A percentile compares a stretch with the other conserved stretches of the same genome.
These are phyloP conservation scores for Leucoptera coffeella DNA, from an alignment of 2,888 invertebrate genomes.

Conservation along the genomic window DNA sequence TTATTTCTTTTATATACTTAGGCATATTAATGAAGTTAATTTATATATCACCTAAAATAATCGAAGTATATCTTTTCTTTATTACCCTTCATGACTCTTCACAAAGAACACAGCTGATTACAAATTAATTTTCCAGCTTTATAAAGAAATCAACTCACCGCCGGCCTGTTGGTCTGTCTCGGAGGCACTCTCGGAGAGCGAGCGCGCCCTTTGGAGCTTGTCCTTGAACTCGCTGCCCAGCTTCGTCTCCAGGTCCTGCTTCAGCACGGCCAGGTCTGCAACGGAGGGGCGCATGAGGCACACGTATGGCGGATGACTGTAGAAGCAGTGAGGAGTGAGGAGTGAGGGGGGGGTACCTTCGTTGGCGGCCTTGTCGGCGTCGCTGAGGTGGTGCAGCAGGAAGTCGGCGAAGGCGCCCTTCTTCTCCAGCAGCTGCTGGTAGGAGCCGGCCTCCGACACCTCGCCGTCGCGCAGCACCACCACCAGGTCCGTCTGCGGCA, in stretches of 20 bases:
- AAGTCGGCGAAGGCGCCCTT: constrained; percentile 84
- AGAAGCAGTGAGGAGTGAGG: no score
- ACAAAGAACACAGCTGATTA: no score
- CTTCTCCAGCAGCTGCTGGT: constrained; percentile 79
- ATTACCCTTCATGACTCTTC: no score
- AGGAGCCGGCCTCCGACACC: constrained; percentile 85
- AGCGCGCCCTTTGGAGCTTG: constrained; percentile 63
- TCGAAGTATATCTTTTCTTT: no score
- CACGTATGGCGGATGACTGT: no score
- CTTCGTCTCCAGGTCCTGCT: constrained; percentile 66
- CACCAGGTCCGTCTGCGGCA: constrained; percentile 86
- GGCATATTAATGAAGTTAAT: no score
- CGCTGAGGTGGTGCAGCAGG: constrained; percentile 71
- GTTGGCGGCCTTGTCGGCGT: constrained; percentile 47
- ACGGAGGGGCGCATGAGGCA: neutral
- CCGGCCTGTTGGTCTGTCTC: constrained; percentile 50
- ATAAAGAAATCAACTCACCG: no score
- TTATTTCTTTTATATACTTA: no score
- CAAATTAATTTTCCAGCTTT: no score
- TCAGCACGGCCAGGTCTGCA: constrained; percentile 55
- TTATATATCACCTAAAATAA: neutral
- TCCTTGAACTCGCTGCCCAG: constrained; percentile 62
- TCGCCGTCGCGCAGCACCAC: constrained; percentile 80
- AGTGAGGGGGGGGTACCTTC: no score
- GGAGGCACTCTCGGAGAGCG: constrained; percentile 68